Evolutionary conservation across 1,140 invertebrate genomes (phyloP).

Genomic region (Bombus huntii): DNA sequence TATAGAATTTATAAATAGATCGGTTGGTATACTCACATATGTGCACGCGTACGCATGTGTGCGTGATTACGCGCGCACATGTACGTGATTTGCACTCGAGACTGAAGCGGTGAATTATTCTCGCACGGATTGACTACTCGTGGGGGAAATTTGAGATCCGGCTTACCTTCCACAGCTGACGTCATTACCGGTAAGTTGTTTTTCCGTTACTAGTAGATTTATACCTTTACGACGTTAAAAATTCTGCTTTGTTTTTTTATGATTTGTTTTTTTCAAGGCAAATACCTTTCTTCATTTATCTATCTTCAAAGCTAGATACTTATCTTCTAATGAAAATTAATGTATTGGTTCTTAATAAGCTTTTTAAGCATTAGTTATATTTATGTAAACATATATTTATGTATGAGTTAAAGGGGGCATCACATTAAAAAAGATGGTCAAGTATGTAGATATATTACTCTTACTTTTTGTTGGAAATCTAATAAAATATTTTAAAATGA

Average conservation of each 20-base stretch:
- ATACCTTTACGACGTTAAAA: not conserved
- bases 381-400: not conserved
- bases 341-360: not conserved
- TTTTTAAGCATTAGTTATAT: not conserved
- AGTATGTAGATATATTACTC: not conserved
- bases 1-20: conserved; percentile 57
- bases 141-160: conserved; percentile 65
- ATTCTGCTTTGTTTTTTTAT: not conserved
- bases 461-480: not conserved
- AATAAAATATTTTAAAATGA: not conserved
- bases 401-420: too few species aligned
- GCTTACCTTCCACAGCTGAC: conserved; percentile 79
- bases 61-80: conserved; percentile 72
- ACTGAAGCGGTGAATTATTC: conserved; percentile 73
- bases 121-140: conserved; percentile 48
- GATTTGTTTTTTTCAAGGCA: not conserved
- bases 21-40: conserved; percentile 61
- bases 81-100: conserved; percentile 74
- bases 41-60: conserved; percentile 72
- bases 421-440: too few species aligned
- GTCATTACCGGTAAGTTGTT: conserved; percentile 80
- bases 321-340: not conserved
- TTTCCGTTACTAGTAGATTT: conserved; percentile 29
- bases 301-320: not conserved
- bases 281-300: too few species aligned